phyloP scores from a whole-genome alignment of 2,888 invertebrate species.

The Pristionchus japonicus region DNA sequence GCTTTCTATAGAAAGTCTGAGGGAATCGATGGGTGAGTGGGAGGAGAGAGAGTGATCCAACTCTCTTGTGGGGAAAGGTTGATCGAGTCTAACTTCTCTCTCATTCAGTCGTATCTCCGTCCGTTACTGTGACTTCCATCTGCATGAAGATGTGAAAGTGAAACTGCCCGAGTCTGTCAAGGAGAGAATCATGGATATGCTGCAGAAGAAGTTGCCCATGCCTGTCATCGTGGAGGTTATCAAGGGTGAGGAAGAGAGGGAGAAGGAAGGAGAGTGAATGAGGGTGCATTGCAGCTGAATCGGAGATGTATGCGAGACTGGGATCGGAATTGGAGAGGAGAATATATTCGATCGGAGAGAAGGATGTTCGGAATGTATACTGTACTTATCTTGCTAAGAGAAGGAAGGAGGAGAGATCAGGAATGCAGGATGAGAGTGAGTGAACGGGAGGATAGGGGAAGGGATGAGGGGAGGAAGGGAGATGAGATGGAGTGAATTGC shows the following conservation, averaged over 20 bases:
- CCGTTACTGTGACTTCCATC: slow-evolving; percentile 64
- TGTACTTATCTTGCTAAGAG: slow-evolving; percentile 41
- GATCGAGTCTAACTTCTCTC: background rate
- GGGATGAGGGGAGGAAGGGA: background rate
- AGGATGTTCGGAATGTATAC: slow-evolving; percentile 47
- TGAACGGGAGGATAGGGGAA: background rate
- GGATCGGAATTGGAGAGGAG: slow-evolving; percentile 47
- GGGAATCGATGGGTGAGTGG: slow-evolving; percentile 58
- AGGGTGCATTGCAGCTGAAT: slow-evolving; percentile 31
- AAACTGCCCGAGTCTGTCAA: slow-evolving; percentile 43
- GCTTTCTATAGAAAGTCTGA: slow-evolving; percentile 63
- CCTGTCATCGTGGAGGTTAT: slow-evolving; percentile 61
- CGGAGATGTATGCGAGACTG: background rate
- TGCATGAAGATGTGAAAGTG: slow-evolving; percentile 58
- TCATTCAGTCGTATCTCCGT: slow-evolving; percentile 63
- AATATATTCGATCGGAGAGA: slow-evolving; percentile 40
- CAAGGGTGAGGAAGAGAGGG: slow-evolving; percentile 50
- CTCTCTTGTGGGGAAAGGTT: too few species aligned
- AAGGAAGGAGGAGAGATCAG: slow-evolving; percentile 15
- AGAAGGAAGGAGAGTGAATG: background rate
- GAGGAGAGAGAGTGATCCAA: too few species aligned
- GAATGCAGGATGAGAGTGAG: background rate
- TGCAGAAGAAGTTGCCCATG: slow-evolving; percentile 57
- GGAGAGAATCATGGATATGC: slow-evolving; percentile 57
- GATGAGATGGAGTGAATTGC: background rate